Percentiles rank a stretch among this genome's conserved stretches.
phyloP scores from a whole-genome alignment of 2,113 vertebrate species.

The Motacilla tschutschensis region DNA sequence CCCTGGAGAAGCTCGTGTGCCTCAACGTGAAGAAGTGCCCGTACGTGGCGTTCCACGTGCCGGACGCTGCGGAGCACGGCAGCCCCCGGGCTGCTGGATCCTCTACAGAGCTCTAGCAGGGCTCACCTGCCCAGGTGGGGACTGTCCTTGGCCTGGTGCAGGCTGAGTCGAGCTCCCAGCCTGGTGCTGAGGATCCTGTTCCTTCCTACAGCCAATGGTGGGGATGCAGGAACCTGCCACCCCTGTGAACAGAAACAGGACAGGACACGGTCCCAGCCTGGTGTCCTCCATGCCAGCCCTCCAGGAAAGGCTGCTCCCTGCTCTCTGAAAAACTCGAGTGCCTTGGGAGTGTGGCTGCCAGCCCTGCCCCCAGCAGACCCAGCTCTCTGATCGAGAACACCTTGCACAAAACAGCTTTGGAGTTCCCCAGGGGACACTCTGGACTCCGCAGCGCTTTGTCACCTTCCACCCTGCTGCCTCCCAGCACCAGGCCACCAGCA shows the following conservation, averaged over 20 bases:
- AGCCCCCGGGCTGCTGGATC: background rate
- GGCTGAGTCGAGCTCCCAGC: background rate
- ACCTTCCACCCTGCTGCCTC: accelerated
- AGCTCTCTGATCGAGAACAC: background rate
- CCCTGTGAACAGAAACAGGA: background rate
- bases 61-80: background rate
- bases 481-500: background rate
- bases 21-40: conserved; percentile 89
- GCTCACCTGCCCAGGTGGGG: conserved; percentile 7
- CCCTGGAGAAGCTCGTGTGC: conserved; percentile 86
- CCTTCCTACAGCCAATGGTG: background rate
- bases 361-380: background rate
- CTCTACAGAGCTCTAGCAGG: conserved; percentile 61
- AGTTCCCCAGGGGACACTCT: background rate
- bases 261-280: background rate
- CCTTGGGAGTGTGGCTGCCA: background rate
- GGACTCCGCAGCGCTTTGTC: background rate
- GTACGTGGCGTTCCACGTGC: conserved; percentile 83
- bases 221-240: background rate
- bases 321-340: background rate
- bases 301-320: background rate
- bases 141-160: background rate
- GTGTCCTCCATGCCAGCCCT: background rate
- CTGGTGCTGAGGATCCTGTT: background rate
- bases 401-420: background rate